A percentile compares a stretch with the other conserved stretches of the same genome.
Conservation (phyloP, 2,888 invertebrate genomes). For the Phlogophora meticulosa region DNA sequence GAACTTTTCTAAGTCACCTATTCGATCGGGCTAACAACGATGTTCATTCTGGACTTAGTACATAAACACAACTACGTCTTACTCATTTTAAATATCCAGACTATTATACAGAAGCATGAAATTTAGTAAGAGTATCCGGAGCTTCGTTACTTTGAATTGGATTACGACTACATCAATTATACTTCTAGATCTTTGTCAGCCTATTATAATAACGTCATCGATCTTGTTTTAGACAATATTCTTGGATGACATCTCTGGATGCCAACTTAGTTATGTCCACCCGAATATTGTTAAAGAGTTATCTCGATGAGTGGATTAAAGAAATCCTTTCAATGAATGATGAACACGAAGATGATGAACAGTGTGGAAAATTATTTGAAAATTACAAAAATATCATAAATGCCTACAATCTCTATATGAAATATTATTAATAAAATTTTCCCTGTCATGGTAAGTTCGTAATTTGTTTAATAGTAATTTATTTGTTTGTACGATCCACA, state of each 20-base stretch:
- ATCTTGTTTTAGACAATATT: neutral
- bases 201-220: neutral
- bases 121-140: neutral
- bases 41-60: neutral
- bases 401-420: slow-evolving; percentile 19
- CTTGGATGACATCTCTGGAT: slow-evolving; percentile 3
- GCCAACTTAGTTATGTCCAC: slow-evolving; percentile 17
- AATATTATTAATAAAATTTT: too few species aligned
- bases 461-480: neutral
- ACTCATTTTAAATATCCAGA: slow-evolving; percentile 23
- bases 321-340: neutral
- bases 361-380: slow-evolving; percentile 1
- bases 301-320: slow-evolving; percentile 16
- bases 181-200: neutral
- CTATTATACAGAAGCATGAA: neutral
- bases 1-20: neutral
- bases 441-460: slow-evolving; percentile 29
- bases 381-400: slow-evolving; percentile 26
- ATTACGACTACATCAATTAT: neutral
- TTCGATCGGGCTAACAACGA: neutral
- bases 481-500: too few species aligned
- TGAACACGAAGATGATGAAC: neutral
- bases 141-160: slow-evolving; percentile 26
- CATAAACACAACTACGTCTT: slow-evolving; percentile 9
- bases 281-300: slow-evolving; percentile 13